Evolutionary conservation across 2,888 invertebrate species (phyloP), one percentile per base, ranked within the genome.

Genomic region (Eulithis testata): DNA sequence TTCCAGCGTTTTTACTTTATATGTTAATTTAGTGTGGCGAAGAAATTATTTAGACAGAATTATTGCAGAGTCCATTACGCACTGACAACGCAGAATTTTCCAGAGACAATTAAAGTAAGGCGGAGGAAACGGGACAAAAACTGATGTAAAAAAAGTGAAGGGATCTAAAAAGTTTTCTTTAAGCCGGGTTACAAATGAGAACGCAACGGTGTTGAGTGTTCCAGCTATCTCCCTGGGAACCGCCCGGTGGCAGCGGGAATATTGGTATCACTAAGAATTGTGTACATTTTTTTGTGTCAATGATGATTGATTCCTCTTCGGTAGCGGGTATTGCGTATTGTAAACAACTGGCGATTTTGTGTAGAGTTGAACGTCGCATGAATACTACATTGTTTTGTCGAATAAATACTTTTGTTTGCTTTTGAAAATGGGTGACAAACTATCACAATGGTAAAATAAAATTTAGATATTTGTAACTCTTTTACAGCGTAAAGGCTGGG

Each of bases 171-270:
- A 88, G 83, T 87, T 83, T 85, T 86, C 87, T 90, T 89, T 87
- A 86, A 82, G 76, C 82, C 73, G 74, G 74, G 87, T 87, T 87
- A 90, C 89, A 91, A 91, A 91, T 90, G 91, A 86, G 87, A 78
- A 78, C 78, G 82, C 84, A 81, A 80, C 76, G 72, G 74, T 68
- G 72, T 72, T 74, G 75, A 77, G 80, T 83, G 83, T 83, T 81
- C 82, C 80, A 72, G 84, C 79, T 85, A 87, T 88, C 87, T 84
- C 77, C 81, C 83, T 85, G 88, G 80, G 84, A 87, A 84, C 80
- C 70, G 71, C 61, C 73, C 62, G 66, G 65, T 74, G 71, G 62
- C 61, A 68, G 61, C 49, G 53, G 53, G 61, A 69, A 66, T 63
- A 66, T 69, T 70, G 63, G 70, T 67, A 67, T 70, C 8, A 40